Evolutionary conservation across 2,888 invertebrate genomes (phyloP).

Genomic region (Ennomos fuscantarius): DNA sequence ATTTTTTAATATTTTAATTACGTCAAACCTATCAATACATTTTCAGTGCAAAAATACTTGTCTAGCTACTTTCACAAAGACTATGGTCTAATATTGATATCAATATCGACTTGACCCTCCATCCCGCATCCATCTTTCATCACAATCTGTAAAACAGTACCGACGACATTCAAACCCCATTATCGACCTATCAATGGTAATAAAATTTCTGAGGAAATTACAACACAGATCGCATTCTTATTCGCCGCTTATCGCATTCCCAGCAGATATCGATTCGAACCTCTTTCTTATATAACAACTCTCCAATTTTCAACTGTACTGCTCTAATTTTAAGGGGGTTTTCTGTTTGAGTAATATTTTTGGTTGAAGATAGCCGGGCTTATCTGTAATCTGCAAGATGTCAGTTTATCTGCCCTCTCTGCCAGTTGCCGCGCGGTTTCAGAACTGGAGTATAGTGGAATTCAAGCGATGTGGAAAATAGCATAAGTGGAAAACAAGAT

Average conservation of each 20-base stretch:
- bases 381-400: conserved; percentile 39
- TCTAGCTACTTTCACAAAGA: too few species aligned
- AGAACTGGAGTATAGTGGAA: conserved; percentile 11
- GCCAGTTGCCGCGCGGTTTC: conserved; percentile 23
- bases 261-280: conserved; percentile 30
- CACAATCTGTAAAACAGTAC: conserved; percentile 28
- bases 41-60: too few species aligned
- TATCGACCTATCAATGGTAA: conserved; percentile 33
- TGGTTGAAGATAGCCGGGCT: conserved; percentile 32
- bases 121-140: conserved; percentile 22
- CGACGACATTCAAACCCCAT: conserved; percentile 23
- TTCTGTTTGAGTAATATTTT: conserved; percentile 20
- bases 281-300: conserved; percentile 32
- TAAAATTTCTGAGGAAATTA: conserved; percentile 39
- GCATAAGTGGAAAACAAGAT: conserved; percentile 20
- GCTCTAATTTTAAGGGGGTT: conserved; percentile 29
- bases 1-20: too few species aligned
- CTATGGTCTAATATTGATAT: background rate
- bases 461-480: conserved; percentile 28
- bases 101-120: conserved; percentile 13
- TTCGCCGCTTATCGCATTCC: conserved; percentile 42
- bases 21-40: too few species aligned
- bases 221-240: conserved; percentile 39
- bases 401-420: conserved; percentile 44
- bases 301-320: conserved; percentile 34